phyloP scores from a whole-genome alignment of 2,888 invertebrate species.

The Drosophila nigritarsus region DNA sequence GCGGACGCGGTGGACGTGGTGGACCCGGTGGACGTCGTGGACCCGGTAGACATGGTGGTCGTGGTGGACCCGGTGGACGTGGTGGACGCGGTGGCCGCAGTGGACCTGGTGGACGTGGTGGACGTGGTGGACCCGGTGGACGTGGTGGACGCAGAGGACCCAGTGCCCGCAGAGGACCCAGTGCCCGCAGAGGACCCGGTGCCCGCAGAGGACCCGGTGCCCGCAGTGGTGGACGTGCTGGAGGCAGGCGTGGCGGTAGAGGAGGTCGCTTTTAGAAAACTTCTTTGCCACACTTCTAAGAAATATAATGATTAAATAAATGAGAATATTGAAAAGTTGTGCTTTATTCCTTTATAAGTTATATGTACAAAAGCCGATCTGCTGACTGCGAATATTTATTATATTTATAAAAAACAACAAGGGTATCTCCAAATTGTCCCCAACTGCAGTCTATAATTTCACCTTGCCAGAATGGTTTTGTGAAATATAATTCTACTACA shows the following conservation, averaged over 20 bases:
- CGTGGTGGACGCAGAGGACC: fast-evolving
- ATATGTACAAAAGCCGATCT: not conserved
- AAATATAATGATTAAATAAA: not conserved
- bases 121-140: fast-evolving
- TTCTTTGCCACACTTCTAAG: no score
- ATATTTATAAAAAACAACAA: not conserved
- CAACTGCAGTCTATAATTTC: not conserved
- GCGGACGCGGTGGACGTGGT: not conserved
- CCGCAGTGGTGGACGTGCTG: not conserved
- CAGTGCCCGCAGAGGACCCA: not conserved
- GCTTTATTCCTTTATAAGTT: not conserved
- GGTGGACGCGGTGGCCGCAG: not conserved
- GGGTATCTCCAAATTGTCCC: not conserved
- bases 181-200: not conserved
- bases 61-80: fast-evolving
- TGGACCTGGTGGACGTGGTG: fast-evolving
- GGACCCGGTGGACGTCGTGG: no score
- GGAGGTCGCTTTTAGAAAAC: not conserved
- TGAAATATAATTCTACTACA: not conserved
- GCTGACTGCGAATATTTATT: not conserved
- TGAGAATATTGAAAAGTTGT: not conserved
- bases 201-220: not conserved
- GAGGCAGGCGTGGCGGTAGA: not conserved
- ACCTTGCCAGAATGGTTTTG: not conserved
- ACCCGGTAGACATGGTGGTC: no score